Percentiles rank a stretch among this genome's conserved stretches.
Evolutionary conservation across 1,140 invertebrate species (phyloP).

Genomic region (Armadillidium nasatum): DNA sequence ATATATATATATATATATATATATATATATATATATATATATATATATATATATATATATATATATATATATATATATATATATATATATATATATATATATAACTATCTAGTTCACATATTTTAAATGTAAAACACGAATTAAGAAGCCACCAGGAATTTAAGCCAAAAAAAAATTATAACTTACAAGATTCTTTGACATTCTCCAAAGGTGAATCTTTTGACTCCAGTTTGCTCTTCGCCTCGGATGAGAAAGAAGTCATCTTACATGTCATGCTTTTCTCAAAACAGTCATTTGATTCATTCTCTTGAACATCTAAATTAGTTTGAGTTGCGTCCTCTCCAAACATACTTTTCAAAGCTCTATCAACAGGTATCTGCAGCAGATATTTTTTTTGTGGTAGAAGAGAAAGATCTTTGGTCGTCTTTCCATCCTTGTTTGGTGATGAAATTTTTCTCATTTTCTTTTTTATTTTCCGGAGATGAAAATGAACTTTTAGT

Average conservation of each 20-base stretch:
- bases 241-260: not conserved
- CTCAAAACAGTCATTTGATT: not conserved
- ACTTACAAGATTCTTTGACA: too few species aligned
- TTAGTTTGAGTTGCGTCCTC: not conserved
- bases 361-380: constrained; percentile 2
- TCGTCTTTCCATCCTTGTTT: constrained; percentile 38
- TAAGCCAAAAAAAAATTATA: too few species aligned
- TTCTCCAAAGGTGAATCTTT: too few species aligned
- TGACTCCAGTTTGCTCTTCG: not conserved
- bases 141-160: too few species aligned
- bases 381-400: not conserved
- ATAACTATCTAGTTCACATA: too few species aligned
- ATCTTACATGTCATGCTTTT: not conserved
- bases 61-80: too few species aligned
- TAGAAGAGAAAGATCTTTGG: constrained; percentile 17
- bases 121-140: too few species aligned
- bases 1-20: too few species aligned
- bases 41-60: too few species aligned
- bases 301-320: not conserved
- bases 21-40: too few species aligned
- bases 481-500: constrained; percentile 26
- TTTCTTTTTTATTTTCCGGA: constrained; percentile 27
- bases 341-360: not conserved
- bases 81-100: too few species aligned
- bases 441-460: constrained; percentile 24